Percentiles rank a stretch among this genome's conserved stretches.
phyloP scores from a whole-genome alignment of 2,888 invertebrate genomes.

The Drosophila vallismaia region DNA sequence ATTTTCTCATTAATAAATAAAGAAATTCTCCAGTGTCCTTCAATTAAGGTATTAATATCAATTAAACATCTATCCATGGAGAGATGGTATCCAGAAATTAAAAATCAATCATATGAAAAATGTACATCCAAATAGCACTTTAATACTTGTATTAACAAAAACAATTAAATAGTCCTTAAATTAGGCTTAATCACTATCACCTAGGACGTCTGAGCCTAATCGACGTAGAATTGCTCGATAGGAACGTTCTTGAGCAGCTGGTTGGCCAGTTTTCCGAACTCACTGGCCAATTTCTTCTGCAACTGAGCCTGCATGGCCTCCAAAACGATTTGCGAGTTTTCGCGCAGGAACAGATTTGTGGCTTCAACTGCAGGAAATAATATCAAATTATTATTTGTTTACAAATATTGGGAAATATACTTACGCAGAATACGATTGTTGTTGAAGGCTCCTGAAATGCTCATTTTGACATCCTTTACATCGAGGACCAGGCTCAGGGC shows the following conservation, averaged over 20 bases:
- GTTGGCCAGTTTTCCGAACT: slow-evolving; percentile 88
- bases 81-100: too few species aligned
- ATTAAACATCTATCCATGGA: too few species aligned
- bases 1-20: too few species aligned
- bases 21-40: too few species aligned
- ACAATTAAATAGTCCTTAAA: slow-evolving; percentile 62
- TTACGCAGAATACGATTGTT: slow-evolving; percentile 89
- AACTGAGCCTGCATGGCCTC: slow-evolving; percentile 89
- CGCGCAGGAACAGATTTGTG: slow-evolving; percentile 88
- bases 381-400: neutral
- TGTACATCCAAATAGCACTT: slow-evolving; percentile 41
- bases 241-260: slow-evolving; percentile 88
- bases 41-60: too few species aligned
- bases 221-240: slow-evolving; percentile 85
- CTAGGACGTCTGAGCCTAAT: slow-evolving; percentile 51
- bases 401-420: slow-evolving; percentile 73
- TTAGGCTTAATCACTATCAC: slow-evolving; percentile 40
- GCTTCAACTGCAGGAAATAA: slow-evolving; percentile 86
- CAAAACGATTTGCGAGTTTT: slow-evolving; percentile 88
- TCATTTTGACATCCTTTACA: slow-evolving; percentile 87
- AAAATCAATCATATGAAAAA: neutral
- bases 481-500: slow-evolving; percentile 86
- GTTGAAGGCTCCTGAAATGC: slow-evolving; percentile 88
- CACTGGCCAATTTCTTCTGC: slow-evolving; percentile 86
- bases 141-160: slow-evolving; percentile 66